A percentile compares a stretch with the other conserved stretches of the same genome.
These are phyloP conservation scores for Clunio marinus DNA, from an alignment of 2,888 invertebrate genomes.

Conservation along the genomic window DNA sequence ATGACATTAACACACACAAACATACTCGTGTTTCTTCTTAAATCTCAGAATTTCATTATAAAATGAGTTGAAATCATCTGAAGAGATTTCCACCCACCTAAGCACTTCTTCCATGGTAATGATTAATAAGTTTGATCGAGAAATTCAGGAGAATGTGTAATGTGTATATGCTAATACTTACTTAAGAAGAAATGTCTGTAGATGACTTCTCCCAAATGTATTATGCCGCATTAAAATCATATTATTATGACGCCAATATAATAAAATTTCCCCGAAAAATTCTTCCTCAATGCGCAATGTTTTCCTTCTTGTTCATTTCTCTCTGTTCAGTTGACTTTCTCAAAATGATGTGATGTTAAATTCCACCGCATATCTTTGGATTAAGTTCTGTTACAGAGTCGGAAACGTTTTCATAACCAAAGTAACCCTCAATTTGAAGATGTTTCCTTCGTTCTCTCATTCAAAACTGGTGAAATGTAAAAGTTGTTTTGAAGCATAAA, in stretches of 20 bases:
- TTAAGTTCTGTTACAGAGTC: neutral
- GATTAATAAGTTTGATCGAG: too few relatives aligned
- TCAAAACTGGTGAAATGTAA: neutral
- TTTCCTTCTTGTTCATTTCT: neutral
- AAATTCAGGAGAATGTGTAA: too few relatives aligned
- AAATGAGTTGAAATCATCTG: too few relatives aligned
- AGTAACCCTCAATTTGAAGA: neutral
- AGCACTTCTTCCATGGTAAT: too few relatives aligned
- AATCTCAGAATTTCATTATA: too few relatives aligned
- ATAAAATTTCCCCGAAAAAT: neutral
- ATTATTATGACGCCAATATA: conserved; percentile 4
- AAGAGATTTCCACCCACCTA: too few relatives aligned
- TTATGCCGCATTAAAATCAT: neutral
- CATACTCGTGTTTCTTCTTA: too few relatives aligned
- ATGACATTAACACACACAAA: too few relatives aligned
- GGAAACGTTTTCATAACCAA: neutral
- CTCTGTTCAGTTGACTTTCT: neutral
- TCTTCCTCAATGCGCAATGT: neutral
- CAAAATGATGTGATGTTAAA: neutral
- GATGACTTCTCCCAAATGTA: neutral
- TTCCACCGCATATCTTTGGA: neutral
- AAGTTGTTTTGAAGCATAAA: conserved; percentile 10
- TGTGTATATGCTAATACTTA: too few relatives aligned
- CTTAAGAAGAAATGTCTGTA: conserved; percentile 4
- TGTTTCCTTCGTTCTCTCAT: neutral